These are phyloP conservation scores for Drosophila parabipectinata DNA, from an alignment of 1,140 invertebrate species.

Conservation along the genomic window DNA sequence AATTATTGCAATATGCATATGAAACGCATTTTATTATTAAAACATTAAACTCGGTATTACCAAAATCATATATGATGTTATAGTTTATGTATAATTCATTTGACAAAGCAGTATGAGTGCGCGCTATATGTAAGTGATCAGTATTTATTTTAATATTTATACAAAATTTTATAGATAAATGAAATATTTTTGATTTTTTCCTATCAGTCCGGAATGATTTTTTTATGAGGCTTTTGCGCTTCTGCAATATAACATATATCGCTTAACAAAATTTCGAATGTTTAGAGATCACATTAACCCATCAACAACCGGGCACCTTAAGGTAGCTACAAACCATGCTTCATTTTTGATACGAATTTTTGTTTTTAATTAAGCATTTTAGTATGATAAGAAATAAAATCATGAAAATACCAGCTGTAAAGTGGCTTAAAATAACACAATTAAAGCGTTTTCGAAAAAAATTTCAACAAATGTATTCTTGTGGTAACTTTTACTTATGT, in stretches of 20 bases:
- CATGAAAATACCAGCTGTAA: constrained; percentile 67
- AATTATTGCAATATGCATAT: constrained; percentile 49
- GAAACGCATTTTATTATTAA: constrained; percentile 38
- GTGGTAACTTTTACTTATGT: too few relatives aligned
- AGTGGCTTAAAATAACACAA: constrained; percentile 56
- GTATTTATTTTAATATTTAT: constrained; percentile 81
- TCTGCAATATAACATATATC: constrained; percentile 23
- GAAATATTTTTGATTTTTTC: constrained; percentile 58
- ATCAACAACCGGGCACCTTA: constrained; percentile 46
- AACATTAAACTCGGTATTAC: constrained; percentile 17
- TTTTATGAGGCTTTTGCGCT: constrained; percentile 53
- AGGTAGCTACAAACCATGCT: constrained; percentile 65
- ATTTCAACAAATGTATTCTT: constrained; percentile 35
- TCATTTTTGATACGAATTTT: constrained; percentile 62
- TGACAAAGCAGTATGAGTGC: constrained; percentile 62
- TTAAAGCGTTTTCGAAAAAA: constrained; percentile 72
- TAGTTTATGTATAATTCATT: constrained; percentile 62
- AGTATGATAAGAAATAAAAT: constrained; percentile 25
- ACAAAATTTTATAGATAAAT: constrained; percentile 79
- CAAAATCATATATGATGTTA: constrained; percentile 39
- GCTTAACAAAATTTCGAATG: constrained; percentile 34
- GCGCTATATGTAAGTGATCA: constrained; percentile 72
- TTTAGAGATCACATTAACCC: constrained; percentile 9
- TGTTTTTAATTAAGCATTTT: constrained; percentile 48
- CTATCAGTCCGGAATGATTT: constrained; percentile 37